These are phyloP conservation scores for Drosophila sp. DNA, from an alignment of 1,140 invertebrate species.

Conservation along the genomic window DNA sequence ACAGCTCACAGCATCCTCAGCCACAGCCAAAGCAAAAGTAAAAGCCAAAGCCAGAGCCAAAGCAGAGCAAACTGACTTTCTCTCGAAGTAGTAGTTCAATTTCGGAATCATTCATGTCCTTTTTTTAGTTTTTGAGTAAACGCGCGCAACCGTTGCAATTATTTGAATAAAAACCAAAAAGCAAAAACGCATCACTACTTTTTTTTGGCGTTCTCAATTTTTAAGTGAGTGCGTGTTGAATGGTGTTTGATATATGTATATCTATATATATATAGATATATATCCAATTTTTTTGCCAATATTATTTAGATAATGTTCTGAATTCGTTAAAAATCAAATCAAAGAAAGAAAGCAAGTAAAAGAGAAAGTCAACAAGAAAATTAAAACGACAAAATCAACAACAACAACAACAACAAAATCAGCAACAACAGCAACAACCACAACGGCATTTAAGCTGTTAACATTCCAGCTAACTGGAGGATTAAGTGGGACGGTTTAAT, in stretches of 20 bases:
- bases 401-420: constrained; percentile 4
- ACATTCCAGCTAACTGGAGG: constrained; percentile 41
- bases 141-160: constrained; percentile 12
- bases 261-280: not conserved
- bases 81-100: constrained; percentile 22
- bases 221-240: constrained; percentile 6
- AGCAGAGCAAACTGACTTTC: constrained; percentile 16
- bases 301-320: constrained; percentile 13
- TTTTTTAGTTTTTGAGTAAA: constrained; percentile 1
- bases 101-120: constrained; percentile 14
- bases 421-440: constrained; percentile 24
- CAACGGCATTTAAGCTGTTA: constrained; percentile 20
- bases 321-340: constrained; percentile 11
- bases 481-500: constrained; percentile 33
- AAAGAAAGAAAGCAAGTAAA: constrained; percentile 7
- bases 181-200: not conserved
- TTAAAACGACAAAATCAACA: constrained; percentile 10
- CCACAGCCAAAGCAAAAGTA: constrained; percentile 24
- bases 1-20: constrained; percentile 25
- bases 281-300: not conserved
- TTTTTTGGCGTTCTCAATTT: constrained; percentile 1
- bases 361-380: constrained; percentile 11
- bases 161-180: not conserved
- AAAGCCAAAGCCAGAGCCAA: constrained; percentile 7
- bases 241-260: not conserved